Evolutionary conservation across 2,113 vertebrate genomes (phyloP).

Genomic region (Tapirus terrestris): DNA sequence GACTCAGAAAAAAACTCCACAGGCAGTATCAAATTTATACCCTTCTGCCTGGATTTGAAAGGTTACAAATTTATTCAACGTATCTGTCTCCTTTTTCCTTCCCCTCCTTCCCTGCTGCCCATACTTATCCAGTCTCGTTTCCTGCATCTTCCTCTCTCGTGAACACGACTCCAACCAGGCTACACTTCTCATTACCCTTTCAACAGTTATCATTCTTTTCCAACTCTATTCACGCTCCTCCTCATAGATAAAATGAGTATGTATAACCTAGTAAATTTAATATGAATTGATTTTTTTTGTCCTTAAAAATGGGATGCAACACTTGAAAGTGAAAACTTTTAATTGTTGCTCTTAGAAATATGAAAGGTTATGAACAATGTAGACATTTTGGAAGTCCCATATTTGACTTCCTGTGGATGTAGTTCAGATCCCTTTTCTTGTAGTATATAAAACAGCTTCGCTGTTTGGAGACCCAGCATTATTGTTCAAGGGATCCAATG

Average conservation of each 20-base stretch:
- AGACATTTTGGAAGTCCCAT: background rate
- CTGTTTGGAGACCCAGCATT: background rate
- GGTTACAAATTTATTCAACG: background rate
- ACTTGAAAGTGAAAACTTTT: slow-evolving; percentile 20
- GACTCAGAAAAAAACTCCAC: background rate
- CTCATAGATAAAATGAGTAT: background rate
- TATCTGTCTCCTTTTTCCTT: background rate
- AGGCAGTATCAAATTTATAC: background rate
- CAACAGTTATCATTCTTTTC: background rate
- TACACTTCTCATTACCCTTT: background rate
- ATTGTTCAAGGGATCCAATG: background rate
- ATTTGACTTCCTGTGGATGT: background rate
- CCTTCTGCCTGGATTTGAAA: slow-evolving; percentile 13
- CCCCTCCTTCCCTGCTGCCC: background rate
- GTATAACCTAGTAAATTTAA: background rate
- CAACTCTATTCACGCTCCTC: background rate
- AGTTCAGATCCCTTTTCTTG: background rate
- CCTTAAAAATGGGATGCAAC: background rate
- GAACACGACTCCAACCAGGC: background rate
- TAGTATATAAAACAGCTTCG: background rate
- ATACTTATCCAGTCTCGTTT: background rate
- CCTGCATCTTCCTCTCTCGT: background rate
- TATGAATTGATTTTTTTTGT: background rate
- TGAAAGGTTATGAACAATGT: background rate
- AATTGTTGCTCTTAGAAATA: background rate